phyloP scores from a whole-genome alignment of 30 jellyfish, hydroid and myxozoan species.

The Aurelia sp. region DNA sequence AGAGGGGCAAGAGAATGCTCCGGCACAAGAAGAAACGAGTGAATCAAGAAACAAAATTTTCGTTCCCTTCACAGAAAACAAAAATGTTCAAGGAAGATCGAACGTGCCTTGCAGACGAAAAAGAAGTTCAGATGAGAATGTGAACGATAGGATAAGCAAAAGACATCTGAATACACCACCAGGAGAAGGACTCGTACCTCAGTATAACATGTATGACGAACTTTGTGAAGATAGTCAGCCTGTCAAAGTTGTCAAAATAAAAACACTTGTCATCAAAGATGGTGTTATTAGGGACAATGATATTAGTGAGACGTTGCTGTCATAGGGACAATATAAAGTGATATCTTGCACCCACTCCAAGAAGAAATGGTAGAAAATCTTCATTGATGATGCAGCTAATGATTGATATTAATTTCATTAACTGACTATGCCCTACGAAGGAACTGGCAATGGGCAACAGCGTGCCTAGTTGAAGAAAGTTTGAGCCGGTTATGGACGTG shows the following conservation, averaged over 20 bases:
- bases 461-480: too few relatives aligned
- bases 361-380: too few relatives aligned
- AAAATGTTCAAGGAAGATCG: conserved; percentile 24
- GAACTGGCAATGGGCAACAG: too few relatives aligned
- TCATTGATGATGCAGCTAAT: too few relatives aligned
- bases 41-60: conserved; percentile 58
- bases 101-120: conserved; percentile 84
- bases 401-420: too few relatives aligned
- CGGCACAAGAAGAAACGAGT: background rate
- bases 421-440: too few relatives aligned
- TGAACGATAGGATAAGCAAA: conserved; percentile 10
- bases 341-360: too few relatives aligned
- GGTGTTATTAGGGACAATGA: conserved; percentile 90
- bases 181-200: conserved; percentile 94
- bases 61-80: conserved; percentile 50
- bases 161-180: conserved; percentile 74
- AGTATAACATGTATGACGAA: conserved; percentile 84
- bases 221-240: conserved; percentile 97
- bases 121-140: conserved; percentile 56
- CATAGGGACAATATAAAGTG: background rate
- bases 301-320: conserved; percentile 71
- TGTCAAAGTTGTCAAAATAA: conserved; percentile 89
- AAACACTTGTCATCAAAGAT: conserved; percentile 84
- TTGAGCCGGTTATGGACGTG: too few relatives aligned
- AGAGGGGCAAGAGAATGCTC: background rate